These are phyloP conservation scores for Alligator sinensis DNA, from an alignment of 2,113 vertebrate genomes.

Conservation along the genomic window DNA sequence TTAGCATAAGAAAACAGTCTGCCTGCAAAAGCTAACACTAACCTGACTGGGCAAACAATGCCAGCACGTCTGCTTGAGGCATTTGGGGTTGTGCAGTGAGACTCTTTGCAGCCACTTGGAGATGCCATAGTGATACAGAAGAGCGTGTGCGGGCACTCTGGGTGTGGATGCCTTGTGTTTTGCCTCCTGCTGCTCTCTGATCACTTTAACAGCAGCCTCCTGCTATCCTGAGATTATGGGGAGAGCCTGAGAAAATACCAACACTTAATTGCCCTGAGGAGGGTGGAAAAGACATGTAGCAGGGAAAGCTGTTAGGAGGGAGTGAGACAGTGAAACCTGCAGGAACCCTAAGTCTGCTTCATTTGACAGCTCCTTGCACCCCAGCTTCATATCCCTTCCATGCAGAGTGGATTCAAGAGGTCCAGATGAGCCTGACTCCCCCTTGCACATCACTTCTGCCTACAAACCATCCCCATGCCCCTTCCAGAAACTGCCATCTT, in stretches of 20 bases:
- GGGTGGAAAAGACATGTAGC: not conserved
- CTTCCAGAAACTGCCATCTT: not conserved
- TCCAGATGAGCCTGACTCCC: not conserved
- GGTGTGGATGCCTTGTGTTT: too few species aligned
- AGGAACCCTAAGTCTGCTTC: not conserved
- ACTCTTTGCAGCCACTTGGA: not conserved
- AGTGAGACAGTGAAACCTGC: not conserved
- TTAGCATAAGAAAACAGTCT: not conserved
- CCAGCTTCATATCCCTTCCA: not conserved
- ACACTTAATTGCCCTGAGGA: not conserved
- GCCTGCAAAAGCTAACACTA: not conserved
- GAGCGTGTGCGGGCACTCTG: not conserved
- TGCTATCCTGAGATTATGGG: not conserved
- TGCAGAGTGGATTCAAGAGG: conserved; percentile 13
- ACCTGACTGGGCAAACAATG: not conserved
- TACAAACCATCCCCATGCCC: not conserved
- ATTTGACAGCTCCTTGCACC: not conserved
- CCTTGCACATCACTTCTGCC: not conserved
- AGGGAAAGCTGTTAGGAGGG: not conserved
- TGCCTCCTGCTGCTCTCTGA: too few species aligned
- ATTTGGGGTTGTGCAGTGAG: not conserved
- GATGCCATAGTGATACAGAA: not conserved
- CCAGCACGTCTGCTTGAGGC: not conserved
- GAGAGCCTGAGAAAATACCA: not conserved
- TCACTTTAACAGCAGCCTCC: not conserved